Conservation (phyloP, 1,140 invertebrate genomes). For the Scaptomyza hsui region DNA sequence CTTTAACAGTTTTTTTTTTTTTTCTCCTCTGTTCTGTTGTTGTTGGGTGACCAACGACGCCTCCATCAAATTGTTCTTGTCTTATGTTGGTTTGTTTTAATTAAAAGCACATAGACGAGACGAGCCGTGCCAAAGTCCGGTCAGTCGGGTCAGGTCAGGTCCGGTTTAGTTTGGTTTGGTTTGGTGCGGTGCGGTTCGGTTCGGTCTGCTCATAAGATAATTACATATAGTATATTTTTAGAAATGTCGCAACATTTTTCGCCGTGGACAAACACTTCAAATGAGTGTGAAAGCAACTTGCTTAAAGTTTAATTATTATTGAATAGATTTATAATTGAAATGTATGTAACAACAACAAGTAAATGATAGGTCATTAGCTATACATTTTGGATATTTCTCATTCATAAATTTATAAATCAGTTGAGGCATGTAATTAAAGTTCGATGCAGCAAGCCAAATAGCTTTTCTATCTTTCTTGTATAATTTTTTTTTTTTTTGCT, state of each 20-base stretch:
- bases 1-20: not conserved
- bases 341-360: no score
- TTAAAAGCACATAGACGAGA: conserved; percentile 23
- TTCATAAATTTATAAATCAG: not conserved
- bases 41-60: not conserved
- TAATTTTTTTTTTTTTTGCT: not conserved
- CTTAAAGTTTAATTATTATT: no score
- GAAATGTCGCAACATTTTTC: not conserved
- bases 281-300: not conserved
- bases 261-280: not conserved
- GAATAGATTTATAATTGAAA: no score
- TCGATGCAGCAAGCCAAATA: not conserved
- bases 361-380: no score
- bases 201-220: not conserved
- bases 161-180: not conserved
- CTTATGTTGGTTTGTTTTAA: conserved; percentile 17
- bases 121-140: conserved; percentile 4
- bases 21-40: not conserved
- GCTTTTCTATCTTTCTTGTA: not conserved
- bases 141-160: not conserved
- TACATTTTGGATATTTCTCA: not conserved
- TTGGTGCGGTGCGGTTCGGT: not conserved
- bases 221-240: not conserved
- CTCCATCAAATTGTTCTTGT: conserved; percentile 4
- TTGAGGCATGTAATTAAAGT: not conserved